Base-by-base conservation (phyloP, 64 coral and sea anemone species). In the Pocillopora damicornis region DNA sequence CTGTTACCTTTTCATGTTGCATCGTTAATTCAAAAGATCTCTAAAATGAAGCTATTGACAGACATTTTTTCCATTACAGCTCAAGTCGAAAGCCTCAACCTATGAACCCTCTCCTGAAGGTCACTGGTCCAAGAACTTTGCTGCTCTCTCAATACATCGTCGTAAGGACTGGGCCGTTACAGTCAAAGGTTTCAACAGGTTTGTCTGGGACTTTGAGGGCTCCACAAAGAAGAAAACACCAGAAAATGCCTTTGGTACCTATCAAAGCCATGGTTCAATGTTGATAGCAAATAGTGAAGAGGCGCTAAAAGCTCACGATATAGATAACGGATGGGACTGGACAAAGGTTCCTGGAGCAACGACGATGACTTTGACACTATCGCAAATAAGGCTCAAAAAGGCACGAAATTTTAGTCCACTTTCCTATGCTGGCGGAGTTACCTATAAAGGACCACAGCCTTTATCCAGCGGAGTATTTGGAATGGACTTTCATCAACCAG, bases 251-350 rank as follows among this genome's bases (percentile, higher is more conserved):
- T 86, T 74, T 58, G 92, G 92, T 9, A 15, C 86, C 35, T 94
- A 81, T 81, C 45, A 66, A 38, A 86, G 79, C 20, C 82, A 94
- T 75, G 92, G 92, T 0, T 66, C 88, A 1, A 45, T 94, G 58
- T 81, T 90, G 30, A 90, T 94, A 61, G 83, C 88, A 12, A 94
- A 94, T 81, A 90, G 83, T n/a, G 88, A 94, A 79, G 88, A 75
- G 45, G 35, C 79, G 35, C 61, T 90, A 37, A 73, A 60, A 11
- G 58, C 75, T 5, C 78, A 94, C 75, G 76, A 94, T 42, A 75
- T 94, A 57, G 34, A 74, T 15, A 35, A 86, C 0, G 88, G 92
- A 45, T 94, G 92, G 92, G 92, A 94, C 34, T 94, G 92, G 88
- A 86, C 75, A 37, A 56, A 60, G 51, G 60, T 94, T 36, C 92